These are phyloP conservation scores for Desoria tigrina DNA, from an alignment of 2,888 invertebrate species.

Conservation along the genomic window DNA sequence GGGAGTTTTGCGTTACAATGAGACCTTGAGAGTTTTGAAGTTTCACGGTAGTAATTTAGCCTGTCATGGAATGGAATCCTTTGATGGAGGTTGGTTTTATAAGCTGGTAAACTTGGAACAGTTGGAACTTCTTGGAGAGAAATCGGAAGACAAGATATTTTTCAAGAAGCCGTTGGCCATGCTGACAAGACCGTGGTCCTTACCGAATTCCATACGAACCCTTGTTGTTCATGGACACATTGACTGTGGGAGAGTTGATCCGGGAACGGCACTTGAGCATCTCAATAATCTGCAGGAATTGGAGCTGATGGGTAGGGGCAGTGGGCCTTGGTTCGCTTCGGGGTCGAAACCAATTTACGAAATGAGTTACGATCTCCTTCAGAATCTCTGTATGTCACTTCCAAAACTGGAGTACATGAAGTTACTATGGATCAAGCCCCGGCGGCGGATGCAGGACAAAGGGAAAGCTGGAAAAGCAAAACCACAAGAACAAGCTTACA, in stretches of 20 bases:
- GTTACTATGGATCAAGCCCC: too few relatives aligned
- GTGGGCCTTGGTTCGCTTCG: conserved; percentile 8
- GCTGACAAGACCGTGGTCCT: conserved; percentile 6
- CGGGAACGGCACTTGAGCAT: background rate
- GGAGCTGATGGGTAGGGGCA: conserved; percentile 3
- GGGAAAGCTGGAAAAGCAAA: background rate
- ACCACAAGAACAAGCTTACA: background rate
- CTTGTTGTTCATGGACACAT: conserved; percentile 11
- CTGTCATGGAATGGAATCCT: conserved; percentile 16
- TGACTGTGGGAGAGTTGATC: conserved; percentile 9
- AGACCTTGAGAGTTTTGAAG: background rate
- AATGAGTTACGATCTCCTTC: background rate
- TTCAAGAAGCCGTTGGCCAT: conserved; percentile 3
- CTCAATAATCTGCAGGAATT: background rate
- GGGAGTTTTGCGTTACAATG: background rate
- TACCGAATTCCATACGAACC: background rate
- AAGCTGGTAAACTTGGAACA: background rate
- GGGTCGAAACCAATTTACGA: conserved; percentile 3
- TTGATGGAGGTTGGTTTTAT: conserved; percentile 16
- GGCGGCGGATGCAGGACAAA: too few relatives aligned
- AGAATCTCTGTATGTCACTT: background rate
- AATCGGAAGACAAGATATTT: conserved; percentile 7
- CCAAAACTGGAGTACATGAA: too few relatives aligned
- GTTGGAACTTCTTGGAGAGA: conserved; percentile 8
- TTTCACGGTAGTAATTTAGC: background rate